Conservation (phyloP, 2,113 vertebrate genomes). For the Plotosus lineatus region DNA sequence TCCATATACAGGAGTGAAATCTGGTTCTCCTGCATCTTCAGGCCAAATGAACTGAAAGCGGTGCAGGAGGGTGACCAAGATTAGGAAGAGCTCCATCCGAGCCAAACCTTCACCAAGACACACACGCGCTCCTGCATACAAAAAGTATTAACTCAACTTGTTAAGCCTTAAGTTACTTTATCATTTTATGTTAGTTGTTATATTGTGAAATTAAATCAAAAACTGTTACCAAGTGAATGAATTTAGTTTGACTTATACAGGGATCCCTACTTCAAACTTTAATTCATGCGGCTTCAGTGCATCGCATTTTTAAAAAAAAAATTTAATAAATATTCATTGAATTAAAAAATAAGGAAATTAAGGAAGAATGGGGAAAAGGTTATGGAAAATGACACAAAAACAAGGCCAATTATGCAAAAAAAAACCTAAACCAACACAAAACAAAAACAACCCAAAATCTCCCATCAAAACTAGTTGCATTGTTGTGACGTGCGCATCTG, state of each 20-base stretch:
- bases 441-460: too few species aligned
- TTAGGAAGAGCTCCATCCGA: conserved; percentile 27
- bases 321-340: too few species aligned
- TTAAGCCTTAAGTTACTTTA: background rate
- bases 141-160: background rate
- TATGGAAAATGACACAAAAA: too few species aligned
- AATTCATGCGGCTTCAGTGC: too few species aligned
- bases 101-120: conserved; percentile 34
- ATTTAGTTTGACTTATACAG: background rate
- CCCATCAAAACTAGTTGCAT: too few species aligned
- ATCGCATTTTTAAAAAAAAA: too few species aligned
- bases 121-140: conserved; percentile 3
- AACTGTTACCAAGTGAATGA: background rate
- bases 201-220: background rate
- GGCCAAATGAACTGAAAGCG: conserved; percentile 54
- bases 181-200: background rate
- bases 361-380: too few species aligned
- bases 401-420: too few species aligned
- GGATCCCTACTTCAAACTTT: too few species aligned
- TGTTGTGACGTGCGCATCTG: too few species aligned
- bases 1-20: conserved; percentile 48
- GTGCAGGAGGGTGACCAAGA: conserved; percentile 45
- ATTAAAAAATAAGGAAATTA: too few species aligned
- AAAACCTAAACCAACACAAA: too few species aligned
- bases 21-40: conserved; percentile 46